A percentile compares a stretch with the other conserved stretches of the same genome.
These are phyloP conservation scores for Drosophila oshimai DNA, from an alignment of 1,140 invertebrate species.

Conservation along the genomic window DNA sequence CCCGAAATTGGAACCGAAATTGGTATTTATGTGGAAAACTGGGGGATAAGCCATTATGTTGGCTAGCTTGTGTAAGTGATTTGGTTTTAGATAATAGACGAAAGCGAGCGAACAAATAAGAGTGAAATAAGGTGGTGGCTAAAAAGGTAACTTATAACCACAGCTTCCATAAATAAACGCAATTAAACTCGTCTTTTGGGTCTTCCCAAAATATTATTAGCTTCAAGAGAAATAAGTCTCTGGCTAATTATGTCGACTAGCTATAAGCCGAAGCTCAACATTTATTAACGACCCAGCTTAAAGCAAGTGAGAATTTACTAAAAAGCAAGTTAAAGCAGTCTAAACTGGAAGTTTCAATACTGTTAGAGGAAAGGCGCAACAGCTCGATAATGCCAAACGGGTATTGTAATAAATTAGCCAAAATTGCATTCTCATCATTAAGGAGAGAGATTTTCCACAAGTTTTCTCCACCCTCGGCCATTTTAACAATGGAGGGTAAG, in stretches of 20 bases:
- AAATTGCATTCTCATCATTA: slow-evolving; percentile 14
- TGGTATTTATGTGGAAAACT: slow-evolving; percentile 28
- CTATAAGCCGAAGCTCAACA: background rate
- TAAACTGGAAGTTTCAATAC: background rate
- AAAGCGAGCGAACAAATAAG: background rate
- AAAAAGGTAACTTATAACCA: background rate
- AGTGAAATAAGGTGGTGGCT: background rate
- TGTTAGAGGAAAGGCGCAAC: slow-evolving; percentile 11
- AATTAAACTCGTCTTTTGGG: background rate
- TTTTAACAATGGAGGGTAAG: background rate
- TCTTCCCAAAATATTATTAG: slow-evolving; percentile 23
- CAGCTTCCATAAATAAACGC: slow-evolving; percentile 20
- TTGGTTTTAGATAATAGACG: slow-evolving; percentile 23
- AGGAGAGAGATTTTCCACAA: slow-evolving; percentile 14
- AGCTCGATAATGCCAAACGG: slow-evolving; percentile 6
- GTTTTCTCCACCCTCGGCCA: background rate
- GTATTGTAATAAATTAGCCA: background rate
- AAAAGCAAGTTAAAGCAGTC: too few relatives aligned
- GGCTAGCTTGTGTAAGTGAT: slow-evolving; percentile 31
- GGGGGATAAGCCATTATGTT: background rate
- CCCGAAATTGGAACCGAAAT: slow-evolving; percentile 61
- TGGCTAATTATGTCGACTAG: background rate
- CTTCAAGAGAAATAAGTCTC: background rate
- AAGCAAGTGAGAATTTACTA: background rate
- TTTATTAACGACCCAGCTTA: background rate